Evolutionary conservation across 1,140 invertebrate genomes (phyloP).

Genomic region (Trypoxylus dichotomus): DNA sequence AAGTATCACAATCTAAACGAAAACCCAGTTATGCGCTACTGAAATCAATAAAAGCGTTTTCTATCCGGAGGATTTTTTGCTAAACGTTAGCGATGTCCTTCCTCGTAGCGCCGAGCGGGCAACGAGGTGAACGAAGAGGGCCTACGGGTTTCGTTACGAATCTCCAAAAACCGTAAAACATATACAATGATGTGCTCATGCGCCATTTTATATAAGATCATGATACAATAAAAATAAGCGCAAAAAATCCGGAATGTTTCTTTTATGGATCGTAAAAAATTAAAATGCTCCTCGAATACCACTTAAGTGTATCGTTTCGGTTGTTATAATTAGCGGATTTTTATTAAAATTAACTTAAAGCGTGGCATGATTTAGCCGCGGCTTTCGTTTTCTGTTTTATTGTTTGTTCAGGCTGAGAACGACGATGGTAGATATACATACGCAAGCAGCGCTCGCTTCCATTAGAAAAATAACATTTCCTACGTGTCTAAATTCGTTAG

Average conservation of each 20-base stretch:
- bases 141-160: background rate
- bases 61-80: conserved; percentile 42
- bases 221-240: conserved; percentile 32
- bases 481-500: background rate
- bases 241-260: conserved; percentile 35
- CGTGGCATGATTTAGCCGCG: background rate
- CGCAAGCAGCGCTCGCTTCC: background rate
- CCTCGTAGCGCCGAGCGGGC: background rate
- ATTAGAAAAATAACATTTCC: conserved; percentile 1
- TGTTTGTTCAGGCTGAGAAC: background rate
- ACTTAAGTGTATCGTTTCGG: conserved; percentile 30
- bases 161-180: conserved; percentile 39
- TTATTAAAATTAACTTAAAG: conserved; percentile 25
- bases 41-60: conserved; percentile 67
- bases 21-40: conserved; percentile 61
- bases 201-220: conserved; percentile 43
- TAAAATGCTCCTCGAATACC: conserved; percentile 32
- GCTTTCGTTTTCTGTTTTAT: conserved; percentile 12
- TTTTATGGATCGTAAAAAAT: conserved; percentile 36
- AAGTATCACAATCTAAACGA: conserved; percentile 44
- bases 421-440: background rate
- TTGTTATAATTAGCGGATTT: conserved; percentile 29
- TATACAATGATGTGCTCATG: conserved; percentile 47
- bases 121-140: background rate
- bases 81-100: conserved; percentile 32